Evolutionary conservation across 2,797 vertebrate species (phyloP).

Genomic region (Alauda arvensis): DNA sequence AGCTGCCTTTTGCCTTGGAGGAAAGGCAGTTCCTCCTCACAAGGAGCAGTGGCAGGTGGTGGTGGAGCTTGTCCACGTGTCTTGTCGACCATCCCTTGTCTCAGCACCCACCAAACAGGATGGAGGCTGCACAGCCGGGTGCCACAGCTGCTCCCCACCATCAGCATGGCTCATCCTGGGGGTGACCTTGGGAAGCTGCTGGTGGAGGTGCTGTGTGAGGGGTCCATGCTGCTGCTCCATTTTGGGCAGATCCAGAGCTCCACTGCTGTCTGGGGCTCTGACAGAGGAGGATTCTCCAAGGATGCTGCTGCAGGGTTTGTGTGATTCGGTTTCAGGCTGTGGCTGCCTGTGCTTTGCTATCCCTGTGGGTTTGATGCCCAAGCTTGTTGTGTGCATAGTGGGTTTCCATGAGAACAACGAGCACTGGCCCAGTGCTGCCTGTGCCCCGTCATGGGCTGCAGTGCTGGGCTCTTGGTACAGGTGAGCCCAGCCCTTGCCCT

Average conservation of each 20-base stretch:
- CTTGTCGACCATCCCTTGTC: neutral
- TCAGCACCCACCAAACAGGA: rapidly evolving
- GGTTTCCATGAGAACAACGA: neutral
- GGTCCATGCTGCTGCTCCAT: rapidly evolving
- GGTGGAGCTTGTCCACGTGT: neutral
- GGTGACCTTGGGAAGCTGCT: neutral
- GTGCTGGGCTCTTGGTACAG: rapidly evolving
- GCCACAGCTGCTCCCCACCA: neutral
- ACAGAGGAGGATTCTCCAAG: neutral
- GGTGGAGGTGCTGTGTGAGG: rapidly evolving
- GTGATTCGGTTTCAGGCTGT: rapidly evolving
- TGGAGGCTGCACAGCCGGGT: neutral
- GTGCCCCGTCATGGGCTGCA: rapidly evolving
- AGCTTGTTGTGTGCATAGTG: neutral
- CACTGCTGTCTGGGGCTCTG: neutral
- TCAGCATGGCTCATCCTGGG: neutral
- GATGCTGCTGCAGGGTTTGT: neutral
- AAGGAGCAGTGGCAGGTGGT: neutral
- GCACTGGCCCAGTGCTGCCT: rapidly evolving
- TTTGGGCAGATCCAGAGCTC: neutral
- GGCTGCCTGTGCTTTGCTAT: rapidly evolving
- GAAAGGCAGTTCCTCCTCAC: neutral
- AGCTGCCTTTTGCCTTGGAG: neutral
- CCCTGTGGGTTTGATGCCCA: rapidly evolving
- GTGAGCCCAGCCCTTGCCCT: neutral